Conservation (phyloP, 1,140 invertebrate genomes). For the Asbolus verrucosus region DNA sequence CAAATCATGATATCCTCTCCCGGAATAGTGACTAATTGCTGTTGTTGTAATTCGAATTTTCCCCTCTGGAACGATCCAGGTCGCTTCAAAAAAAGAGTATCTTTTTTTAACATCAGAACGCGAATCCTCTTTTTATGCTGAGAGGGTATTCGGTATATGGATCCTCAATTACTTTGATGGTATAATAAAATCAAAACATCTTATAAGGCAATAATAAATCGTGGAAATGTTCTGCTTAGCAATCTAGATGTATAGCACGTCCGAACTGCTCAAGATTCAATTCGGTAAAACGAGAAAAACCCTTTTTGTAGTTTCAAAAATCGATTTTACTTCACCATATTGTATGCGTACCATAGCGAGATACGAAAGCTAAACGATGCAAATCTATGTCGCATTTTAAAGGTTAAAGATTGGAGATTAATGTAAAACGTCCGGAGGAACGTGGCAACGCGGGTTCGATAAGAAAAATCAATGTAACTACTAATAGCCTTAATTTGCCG, state of each 20-base stretch:
- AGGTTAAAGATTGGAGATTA: slow-evolving; percentile 32
- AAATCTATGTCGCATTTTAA: slow-evolving; percentile 12
- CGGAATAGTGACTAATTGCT: slow-evolving; percentile 12
- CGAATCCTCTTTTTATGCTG: background rate
- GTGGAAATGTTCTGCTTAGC: slow-evolving; percentile 12
- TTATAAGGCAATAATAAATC: slow-evolving; percentile 19
- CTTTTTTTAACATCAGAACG: background rate
- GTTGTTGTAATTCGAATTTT: background rate
- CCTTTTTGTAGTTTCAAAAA: slow-evolving; percentile 21
- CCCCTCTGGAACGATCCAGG: background rate
- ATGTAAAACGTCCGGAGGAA: slow-evolving; percentile 12
- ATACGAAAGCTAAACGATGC: slow-evolving; percentile 18
- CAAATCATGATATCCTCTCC: slow-evolving; percentile 25
- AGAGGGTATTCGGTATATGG: background rate
- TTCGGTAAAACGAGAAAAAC: slow-evolving; percentile 16
- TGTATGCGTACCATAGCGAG: slow-evolving; percentile 17
- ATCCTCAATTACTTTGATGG: slow-evolving; percentile 14
- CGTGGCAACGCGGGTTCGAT: slow-evolving; percentile 9
- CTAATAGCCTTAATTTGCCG: slow-evolving; percentile 34
- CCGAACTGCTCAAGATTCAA: slow-evolving; percentile 18
- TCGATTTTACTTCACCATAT: slow-evolving; percentile 8
- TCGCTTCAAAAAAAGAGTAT: background rate
- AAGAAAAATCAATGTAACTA: slow-evolving; percentile 37
- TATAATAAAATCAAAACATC: slow-evolving; percentile 34
- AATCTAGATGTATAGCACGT: slow-evolving; percentile 27